Conservation (phyloP, 1,140 invertebrate species). For the Papilio polyxenes region DNA sequence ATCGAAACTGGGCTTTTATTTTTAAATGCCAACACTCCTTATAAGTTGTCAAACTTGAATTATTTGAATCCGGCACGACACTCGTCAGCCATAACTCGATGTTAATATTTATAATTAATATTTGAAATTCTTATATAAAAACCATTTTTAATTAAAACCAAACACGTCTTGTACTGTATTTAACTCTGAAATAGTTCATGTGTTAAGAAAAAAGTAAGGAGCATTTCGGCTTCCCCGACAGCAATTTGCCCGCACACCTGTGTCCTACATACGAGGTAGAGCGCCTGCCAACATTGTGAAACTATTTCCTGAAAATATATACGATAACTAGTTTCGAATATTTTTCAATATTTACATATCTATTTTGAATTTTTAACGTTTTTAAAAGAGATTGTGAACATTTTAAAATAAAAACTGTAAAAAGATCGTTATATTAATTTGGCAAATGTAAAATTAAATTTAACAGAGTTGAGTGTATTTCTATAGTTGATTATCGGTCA, state of each 20-base stretch:
- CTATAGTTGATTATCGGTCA: too few species aligned
- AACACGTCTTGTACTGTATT: neutral
- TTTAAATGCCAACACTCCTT: too few species aligned
- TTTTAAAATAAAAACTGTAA: neutral
- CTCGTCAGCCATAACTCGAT: too few species aligned
- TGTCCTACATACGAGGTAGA: conserved; percentile 26
- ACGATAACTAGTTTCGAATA: conserved; percentile 3
- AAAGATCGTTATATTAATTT: too few species aligned
- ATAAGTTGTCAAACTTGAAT: too few species aligned
- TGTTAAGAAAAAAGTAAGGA: conserved; percentile 23
- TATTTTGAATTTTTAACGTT: neutral
- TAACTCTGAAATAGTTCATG: conserved; percentile 26
- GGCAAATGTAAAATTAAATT: too few species aligned
- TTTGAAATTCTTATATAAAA: neutral
- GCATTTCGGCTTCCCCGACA: conserved; percentile 30
- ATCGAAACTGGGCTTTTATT: too few species aligned
- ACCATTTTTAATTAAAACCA: conserved; percentile 1
- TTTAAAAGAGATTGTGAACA: neutral
- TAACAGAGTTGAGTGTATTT: too few species aligned
- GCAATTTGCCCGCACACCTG: conserved; percentile 37
- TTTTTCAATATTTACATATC: conserved; percentile 14
- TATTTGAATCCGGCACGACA: too few species aligned
- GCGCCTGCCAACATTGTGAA: conserved; percentile 16
- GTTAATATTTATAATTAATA: too few species aligned
- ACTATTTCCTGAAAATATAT: conserved; percentile 27